Conservation (phyloP, 1,140 invertebrate species). For the Stegodyphus mimosarum region DNA sequence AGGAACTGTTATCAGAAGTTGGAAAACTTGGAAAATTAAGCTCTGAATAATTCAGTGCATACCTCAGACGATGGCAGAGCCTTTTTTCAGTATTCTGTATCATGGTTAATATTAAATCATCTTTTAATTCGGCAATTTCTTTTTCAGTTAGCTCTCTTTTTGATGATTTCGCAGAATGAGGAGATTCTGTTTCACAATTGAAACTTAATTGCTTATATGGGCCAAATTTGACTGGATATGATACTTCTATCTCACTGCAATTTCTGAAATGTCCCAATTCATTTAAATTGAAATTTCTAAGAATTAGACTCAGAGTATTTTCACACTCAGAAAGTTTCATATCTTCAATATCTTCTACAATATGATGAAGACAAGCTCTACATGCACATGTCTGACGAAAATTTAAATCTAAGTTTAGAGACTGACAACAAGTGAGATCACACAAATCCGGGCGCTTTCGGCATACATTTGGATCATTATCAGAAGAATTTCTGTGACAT, state of each 20-base stretch:
- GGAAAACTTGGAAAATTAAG: constrained; percentile 62
- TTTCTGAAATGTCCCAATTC: constrained; percentile 9
- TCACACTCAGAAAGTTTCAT: constrained; percentile 54
- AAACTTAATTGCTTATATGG: constrained; percentile 42
- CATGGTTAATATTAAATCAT: constrained; percentile 62
- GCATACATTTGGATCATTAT: constrained; percentile 26
- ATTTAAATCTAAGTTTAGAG: neutral
- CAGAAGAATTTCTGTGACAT: constrained; percentile 50
- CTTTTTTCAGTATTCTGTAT: constrained; percentile 61
- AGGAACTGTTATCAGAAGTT: constrained; percentile 20
- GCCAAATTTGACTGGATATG: constrained; percentile 54
- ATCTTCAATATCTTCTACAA: constrained; percentile 20
- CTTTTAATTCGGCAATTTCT: constrained; percentile 41
- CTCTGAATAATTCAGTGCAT: constrained; percentile 62
- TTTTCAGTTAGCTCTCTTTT: constrained; percentile 24
- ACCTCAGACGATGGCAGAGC: constrained; percentile 56
- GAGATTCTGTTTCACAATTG: constrained; percentile 27
- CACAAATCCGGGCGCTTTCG: constrained; percentile 23
- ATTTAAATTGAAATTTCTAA: constrained; percentile 43
- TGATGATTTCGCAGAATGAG: neutral
- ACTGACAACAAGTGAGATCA: constrained; percentile 51
- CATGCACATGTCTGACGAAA: constrained; percentile 28
- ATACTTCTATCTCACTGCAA: constrained; percentile 45
- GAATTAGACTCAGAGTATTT: constrained; percentile 30
- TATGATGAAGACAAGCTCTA: constrained; percentile 46